Percentiles rank a stretch among this genome's conserved stretches.
phyloP scores from a whole-genome alignment of 2,888 invertebrate species.

The Mythimna lalbum region DNA sequence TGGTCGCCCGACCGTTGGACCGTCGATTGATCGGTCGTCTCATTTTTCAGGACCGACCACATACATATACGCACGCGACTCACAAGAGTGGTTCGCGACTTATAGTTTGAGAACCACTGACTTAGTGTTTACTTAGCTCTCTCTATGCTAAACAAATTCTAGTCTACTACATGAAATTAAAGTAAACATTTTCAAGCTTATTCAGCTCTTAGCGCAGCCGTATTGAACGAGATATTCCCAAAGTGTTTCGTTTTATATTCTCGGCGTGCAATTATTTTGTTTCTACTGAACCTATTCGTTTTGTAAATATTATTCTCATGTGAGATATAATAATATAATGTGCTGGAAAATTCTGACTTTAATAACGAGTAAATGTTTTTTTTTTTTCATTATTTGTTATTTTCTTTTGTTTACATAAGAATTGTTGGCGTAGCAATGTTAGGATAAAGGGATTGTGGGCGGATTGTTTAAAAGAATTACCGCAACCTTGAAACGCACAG shows the following conservation, averaged over 20 bases:
- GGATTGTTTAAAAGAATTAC: no score
- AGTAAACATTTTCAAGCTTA: slow-evolving; percentile 16
- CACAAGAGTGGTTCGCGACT: no score
- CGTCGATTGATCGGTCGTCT: no score
- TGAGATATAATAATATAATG: slow-evolving; percentile 16
- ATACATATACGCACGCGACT: no score
- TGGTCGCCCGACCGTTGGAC: no score
- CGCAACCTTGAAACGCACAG: no score
- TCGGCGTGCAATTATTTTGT: slow-evolving; percentile 31
- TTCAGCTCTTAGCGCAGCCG: slow-evolving; percentile 1
- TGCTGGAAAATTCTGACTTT: slow-evolving; percentile 10
- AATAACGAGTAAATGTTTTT: slow-evolving; percentile 8
- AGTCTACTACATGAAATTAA: slow-evolving; percentile 23
- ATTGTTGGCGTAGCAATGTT: not conserved
- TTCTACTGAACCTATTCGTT: slow-evolving; percentile 15
- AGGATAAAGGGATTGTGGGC: not conserved
- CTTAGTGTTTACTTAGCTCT: slow-evolving; percentile 43
- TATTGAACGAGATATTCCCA: slow-evolving; percentile 23
- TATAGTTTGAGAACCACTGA: no score
- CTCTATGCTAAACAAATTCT: slow-evolving; percentile 28
- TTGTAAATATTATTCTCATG: slow-evolving; percentile 36
- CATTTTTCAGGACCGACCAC: no score
- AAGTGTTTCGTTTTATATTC: slow-evolving; percentile 29
- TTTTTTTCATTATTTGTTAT: slow-evolving; percentile 15
- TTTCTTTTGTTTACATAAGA: slow-evolving; percentile 3